phyloP scores from a whole-genome alignment of 2,797 vertebrate genomes.

The Catamblyrhynchus diadema region DNA sequence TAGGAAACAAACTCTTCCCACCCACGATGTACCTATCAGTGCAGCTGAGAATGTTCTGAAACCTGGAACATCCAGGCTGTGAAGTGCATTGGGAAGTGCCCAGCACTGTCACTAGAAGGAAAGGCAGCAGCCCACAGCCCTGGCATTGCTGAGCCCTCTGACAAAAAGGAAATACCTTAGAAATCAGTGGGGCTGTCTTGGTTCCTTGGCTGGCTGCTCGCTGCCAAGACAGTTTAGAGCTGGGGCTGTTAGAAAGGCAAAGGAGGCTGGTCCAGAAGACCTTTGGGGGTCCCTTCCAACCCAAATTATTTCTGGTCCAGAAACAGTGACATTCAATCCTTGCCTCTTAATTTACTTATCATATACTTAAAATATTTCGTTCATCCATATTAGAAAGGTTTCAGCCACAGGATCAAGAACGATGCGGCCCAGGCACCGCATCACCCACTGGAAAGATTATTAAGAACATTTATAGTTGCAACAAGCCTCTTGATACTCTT shows the following conservation, averaged over 20 bases:
- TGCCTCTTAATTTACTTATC: neutral
- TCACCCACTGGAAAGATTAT: neutral
- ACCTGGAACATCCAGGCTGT: neutral
- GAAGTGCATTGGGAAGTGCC: neutral
- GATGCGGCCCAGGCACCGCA: accelerated
- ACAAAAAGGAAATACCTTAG: neutral
- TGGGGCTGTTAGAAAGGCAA: neutral
- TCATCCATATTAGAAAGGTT: neutral
- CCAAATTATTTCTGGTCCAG: neutral
- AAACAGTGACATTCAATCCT: neutral
- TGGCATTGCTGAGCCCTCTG: neutral
- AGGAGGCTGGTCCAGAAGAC: neutral
- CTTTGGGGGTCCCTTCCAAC: neutral
- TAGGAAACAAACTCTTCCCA: constrained; percentile 2
- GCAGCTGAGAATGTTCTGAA: neutral
- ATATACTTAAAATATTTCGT: neutral
- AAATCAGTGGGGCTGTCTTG: neutral
- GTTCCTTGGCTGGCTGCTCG: neutral
- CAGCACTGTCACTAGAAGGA: accelerated
- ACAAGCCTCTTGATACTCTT: neutral
- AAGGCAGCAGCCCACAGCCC: neutral
- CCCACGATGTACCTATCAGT: neutral
- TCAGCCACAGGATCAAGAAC: neutral
- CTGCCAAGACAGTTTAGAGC: neutral
- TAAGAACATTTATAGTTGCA: neutral